phyloP scores from a whole-genome alignment of 2,113 vertebrate species.

The Zosterops lateralis region DNA sequence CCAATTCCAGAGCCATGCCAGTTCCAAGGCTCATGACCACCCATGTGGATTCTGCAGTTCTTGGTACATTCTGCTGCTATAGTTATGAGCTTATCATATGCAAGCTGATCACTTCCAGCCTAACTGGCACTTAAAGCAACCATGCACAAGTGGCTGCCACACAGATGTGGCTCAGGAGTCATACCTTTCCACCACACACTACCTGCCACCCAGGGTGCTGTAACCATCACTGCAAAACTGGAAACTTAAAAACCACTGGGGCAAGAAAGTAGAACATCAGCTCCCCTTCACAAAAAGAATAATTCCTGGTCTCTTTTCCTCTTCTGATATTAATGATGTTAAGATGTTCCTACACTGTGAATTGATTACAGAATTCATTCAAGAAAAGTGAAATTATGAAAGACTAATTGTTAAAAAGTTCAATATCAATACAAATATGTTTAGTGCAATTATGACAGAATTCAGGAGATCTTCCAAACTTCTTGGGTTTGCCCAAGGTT shows the following conservation, averaged over 20 bases:
- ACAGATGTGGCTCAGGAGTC: background rate
- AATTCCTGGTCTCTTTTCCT: background rate
- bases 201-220: background rate
- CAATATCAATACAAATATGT: background rate
- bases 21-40: background rate
- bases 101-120: background rate
- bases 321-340: background rate
- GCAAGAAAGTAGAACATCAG: background rate
- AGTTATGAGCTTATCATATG: background rate
- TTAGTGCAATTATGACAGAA: background rate
- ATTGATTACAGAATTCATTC: background rate
- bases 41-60: background rate
- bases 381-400: background rate
- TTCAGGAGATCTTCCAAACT: background rate
- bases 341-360: background rate
- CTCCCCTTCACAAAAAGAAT: background rate
- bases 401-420: background rate
- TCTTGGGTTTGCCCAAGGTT: background rate
- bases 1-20: background rate
- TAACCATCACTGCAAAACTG: background rate
- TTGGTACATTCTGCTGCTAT: background rate
- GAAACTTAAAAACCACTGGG: background rate
- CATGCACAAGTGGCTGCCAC: background rate
- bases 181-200: background rate
- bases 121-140: background rate